Conservation (phyloP, 2,797 vertebrate genomes). For the Chelon auratus region DNA sequence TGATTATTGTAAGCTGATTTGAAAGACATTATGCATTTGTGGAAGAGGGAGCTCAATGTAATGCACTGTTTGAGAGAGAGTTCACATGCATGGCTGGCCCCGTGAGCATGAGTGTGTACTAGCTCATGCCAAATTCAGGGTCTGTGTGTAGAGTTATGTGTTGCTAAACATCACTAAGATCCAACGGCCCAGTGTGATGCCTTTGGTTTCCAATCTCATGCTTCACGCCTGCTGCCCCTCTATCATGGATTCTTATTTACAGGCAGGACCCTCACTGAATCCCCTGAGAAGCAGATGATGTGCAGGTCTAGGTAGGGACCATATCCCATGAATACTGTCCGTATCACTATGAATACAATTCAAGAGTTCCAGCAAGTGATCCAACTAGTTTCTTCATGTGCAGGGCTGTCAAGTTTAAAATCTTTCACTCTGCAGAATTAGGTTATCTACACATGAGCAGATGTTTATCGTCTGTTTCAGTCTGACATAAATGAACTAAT, state of each 20-base stretch:
- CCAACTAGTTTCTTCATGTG: slow-evolving; percentile 33
- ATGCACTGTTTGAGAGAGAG: slow-evolving; percentile 48
- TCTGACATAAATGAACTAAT: slow-evolving; percentile 63
- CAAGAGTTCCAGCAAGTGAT: slow-evolving; percentile 62
- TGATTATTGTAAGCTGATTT: slow-evolving; percentile 61
- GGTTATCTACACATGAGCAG: slow-evolving; percentile 53
- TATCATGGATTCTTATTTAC: slow-evolving; percentile 85
- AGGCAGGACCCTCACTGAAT: slow-evolving; percentile 78
- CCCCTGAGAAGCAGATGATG: slow-evolving; percentile 79
- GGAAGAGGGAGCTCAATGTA: slow-evolving; percentile 42
- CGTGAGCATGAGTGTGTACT: slow-evolving; percentile 60
- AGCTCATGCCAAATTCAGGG: slow-evolving; percentile 76
- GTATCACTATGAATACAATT: slow-evolving; percentile 61
- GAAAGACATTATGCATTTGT: slow-evolving; percentile 56
- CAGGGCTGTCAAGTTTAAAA: slow-evolving; percentile 58
- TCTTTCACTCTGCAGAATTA: slow-evolving; percentile 49
- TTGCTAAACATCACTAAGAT: slow-evolving; percentile 82
- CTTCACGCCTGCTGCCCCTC: slow-evolving; percentile 84
- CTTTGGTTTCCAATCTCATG: slow-evolving; percentile 88
- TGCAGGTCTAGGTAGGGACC: slow-evolving; percentile 74
- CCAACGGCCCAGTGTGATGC: slow-evolving; percentile 81
- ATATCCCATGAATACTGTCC: slow-evolving; percentile 74
- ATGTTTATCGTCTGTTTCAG: slow-evolving; percentile 53
- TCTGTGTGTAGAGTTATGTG: slow-evolving; percentile 82
- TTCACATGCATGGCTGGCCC: slow-evolving; percentile 64